These are phyloP conservation scores for Varanus salvator DNA, from an alignment of 2,113 vertebrate genomes.

Conservation along the genomic window DNA sequence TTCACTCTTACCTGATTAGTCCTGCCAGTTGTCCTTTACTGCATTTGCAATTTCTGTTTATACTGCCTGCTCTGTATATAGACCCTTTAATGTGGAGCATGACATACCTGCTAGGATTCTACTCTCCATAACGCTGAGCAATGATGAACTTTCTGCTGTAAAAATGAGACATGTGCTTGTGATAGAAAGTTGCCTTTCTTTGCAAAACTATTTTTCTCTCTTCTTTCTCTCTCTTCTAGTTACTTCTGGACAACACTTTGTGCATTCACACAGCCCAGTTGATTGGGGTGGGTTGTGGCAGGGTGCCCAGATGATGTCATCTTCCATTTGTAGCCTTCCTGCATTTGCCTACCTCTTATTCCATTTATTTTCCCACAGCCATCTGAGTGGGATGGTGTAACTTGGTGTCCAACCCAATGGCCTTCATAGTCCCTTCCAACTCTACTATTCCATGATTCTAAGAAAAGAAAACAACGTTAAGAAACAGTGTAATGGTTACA, in stretches of 20 bases:
- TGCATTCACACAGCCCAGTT: too few relatives aligned
- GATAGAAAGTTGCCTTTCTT: not conserved
- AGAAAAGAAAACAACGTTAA: too few relatives aligned
- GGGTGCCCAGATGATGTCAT: too few relatives aligned
- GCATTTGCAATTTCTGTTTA: constrained; percentile 52
- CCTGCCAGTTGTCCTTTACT: constrained; percentile 6
- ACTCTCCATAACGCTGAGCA: constrained; percentile 23
- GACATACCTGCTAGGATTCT: not conserved
- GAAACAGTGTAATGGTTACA: too few relatives aligned
- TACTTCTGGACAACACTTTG: too few relatives aligned
- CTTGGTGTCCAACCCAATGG: too few relatives aligned
- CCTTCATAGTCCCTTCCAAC: too few relatives aligned
- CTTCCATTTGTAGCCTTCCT: too few relatives aligned
- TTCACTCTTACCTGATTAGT: constrained; percentile 44
- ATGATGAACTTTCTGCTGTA: constrained; percentile 12
- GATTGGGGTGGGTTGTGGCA: too few relatives aligned
- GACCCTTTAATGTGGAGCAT: constrained; percentile 38
- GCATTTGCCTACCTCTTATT: not conserved
- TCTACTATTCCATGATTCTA: too few relatives aligned
- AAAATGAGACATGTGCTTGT: constrained; percentile 1
- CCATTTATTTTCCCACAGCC: not conserved
- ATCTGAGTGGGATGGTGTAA: too few relatives aligned
- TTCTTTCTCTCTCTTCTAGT: too few relatives aligned
- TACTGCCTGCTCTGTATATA: constrained; percentile 24
- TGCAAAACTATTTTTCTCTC: not conserved